phyloP scores from a whole-genome alignment of 2,113 vertebrate species.

The Uria lomvia region DNA sequence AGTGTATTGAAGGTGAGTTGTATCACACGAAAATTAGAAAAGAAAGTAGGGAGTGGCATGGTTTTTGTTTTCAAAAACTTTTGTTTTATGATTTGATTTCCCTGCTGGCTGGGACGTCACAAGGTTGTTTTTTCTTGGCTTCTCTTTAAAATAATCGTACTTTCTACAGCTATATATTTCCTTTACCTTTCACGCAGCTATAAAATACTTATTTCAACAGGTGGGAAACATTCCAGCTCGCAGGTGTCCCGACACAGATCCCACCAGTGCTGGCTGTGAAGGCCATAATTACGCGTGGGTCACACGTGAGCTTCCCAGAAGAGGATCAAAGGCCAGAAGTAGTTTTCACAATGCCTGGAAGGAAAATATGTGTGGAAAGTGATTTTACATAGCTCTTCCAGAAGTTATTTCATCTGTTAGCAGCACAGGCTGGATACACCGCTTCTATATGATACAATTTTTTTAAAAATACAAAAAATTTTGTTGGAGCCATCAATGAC shows the following conservation, averaged over 20 bases:
- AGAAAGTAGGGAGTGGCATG: not conserved
- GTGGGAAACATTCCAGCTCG: not conserved
- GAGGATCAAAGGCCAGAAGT: not conserved
- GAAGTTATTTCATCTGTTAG: not conserved
- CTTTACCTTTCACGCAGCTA: not conserved
- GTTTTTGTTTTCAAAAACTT: not conserved
- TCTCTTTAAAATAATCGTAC: not conserved
- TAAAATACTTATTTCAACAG: not conserved
- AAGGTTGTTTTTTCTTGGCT: not conserved
- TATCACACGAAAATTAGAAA: not conserved
- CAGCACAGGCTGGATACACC: not conserved
- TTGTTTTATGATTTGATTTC: not conserved
- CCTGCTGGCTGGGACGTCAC: not conserved
- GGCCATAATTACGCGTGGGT: fast-evolving
- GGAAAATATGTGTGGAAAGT: not conserved
- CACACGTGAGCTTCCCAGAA: not conserved
- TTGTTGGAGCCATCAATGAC: not conserved
- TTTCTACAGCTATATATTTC: not conserved
- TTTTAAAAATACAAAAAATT: not conserved
- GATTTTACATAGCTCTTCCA: not conserved
- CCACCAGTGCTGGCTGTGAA: not conserved
- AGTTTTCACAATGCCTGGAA: not conserved
- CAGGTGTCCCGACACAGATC: not conserved
- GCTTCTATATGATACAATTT: not conserved
- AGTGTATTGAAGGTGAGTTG: not conserved